These are phyloP conservation scores for Poecilia gillii DNA, from an alignment of 2,797 vertebrate genomes.

Conservation along the genomic window DNA sequence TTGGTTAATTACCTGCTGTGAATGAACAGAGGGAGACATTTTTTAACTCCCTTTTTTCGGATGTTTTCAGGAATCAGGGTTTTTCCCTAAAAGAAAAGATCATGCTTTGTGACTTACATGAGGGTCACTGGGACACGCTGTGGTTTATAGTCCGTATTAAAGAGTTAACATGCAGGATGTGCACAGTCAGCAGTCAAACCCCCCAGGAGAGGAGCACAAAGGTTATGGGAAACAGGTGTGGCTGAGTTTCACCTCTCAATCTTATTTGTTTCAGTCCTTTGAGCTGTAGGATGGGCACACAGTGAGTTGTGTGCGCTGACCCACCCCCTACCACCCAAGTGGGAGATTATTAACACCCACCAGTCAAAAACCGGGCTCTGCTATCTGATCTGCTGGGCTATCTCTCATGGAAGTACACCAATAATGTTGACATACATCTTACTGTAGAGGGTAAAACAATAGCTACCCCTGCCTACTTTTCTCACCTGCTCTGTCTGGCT, in stretches of 20 bases:
- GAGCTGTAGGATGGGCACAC: conserved; percentile 67
- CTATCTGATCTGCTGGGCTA: conserved; percentile 26
- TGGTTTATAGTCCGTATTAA: conserved; percentile 60
- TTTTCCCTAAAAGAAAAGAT: conserved; percentile 59
- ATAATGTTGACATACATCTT: conserved; percentile 11
- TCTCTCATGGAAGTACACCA: conserved; percentile 32
- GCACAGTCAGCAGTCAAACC: conserved; percentile 67
- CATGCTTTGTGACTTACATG: conserved; percentile 46
- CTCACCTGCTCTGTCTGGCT: conserved; percentile 7
- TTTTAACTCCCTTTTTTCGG: conserved; percentile 54
- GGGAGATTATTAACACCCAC: conserved; percentile 70
- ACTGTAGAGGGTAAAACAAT: conserved; percentile 16
- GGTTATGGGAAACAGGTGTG: conserved; percentile 82
- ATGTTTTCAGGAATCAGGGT: conserved; percentile 60
- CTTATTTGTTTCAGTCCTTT: conserved; percentile 70
- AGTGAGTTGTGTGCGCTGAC: conserved; percentile 56
- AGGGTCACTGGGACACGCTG: conserved; percentile 53
- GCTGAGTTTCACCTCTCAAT: conserved; percentile 55
- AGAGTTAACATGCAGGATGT: conserved; percentile 65
- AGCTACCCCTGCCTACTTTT: conserved; percentile 5
- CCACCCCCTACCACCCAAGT: conserved; percentile 68
- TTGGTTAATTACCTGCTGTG: conserved; percentile 71
- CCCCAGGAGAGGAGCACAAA: conserved; percentile 58
- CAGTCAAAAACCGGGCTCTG: conserved; percentile 50
- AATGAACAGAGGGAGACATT: conserved; percentile 74